Percentiles rank a stretch among this genome's conserved stretches.
These are phyloP conservation scores for Cylas formicarius DNA, from an alignment of 1,140 invertebrate genomes.

Conservation along the genomic window DNA sequence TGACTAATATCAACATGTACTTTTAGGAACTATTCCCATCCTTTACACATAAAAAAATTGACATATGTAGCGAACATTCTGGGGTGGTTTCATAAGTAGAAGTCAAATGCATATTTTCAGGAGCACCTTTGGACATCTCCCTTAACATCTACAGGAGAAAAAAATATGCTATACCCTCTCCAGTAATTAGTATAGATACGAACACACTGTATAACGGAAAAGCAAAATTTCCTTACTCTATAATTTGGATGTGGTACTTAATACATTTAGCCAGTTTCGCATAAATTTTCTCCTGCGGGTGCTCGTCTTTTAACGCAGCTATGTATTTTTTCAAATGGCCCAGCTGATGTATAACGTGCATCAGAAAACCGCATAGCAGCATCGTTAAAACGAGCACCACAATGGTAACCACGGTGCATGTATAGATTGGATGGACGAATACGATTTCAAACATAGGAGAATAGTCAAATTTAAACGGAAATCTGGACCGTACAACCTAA, in stretches of 20 bases:
- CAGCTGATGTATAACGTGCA: constrained; percentile 27
- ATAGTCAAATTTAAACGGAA: constrained; percentile 27
- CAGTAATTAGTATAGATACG: neutral
- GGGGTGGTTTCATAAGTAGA: no score
- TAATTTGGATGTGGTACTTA: constrained; percentile 28
- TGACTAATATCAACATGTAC: neutral
- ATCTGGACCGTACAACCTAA: constrained; percentile 23
- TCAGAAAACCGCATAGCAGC: constrained; percentile 29
- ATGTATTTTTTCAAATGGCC: constrained; percentile 23
- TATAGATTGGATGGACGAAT: constrained; percentile 28
- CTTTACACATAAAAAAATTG: no score
- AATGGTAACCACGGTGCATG: constrained; percentile 25
- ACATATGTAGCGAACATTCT: no score
- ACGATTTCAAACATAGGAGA: constrained; percentile 28
- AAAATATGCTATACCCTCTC: no score
- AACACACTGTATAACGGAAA: neutral
- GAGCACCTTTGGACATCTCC: no score
- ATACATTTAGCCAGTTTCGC: constrained; percentile 18
- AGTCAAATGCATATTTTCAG: no score
- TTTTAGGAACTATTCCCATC: constrained; percentile 1
- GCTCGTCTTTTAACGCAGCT: constrained; percentile 7
- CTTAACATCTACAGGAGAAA: no score
- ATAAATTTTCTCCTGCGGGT: constrained; percentile 3
- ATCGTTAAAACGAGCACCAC: constrained; percentile 29
- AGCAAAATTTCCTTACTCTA: constrained; percentile 22